Evolutionary conservation across 2,113 vertebrate species (phyloP), one percentile per base, ranked within the genome.

Genomic region (Syngnathus floridae): DNA sequence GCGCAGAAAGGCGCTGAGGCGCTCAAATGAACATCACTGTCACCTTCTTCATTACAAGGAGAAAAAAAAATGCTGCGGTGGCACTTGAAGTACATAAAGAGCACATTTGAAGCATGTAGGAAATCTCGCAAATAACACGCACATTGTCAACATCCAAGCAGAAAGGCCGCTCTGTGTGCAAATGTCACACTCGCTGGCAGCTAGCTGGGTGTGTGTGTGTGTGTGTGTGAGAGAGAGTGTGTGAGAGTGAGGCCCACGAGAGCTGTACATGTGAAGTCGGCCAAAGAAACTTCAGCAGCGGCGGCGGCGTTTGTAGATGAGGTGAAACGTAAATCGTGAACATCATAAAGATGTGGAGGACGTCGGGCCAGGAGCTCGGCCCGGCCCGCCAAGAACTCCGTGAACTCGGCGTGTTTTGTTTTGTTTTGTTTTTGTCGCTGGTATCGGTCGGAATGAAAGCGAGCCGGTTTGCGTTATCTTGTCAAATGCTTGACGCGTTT

Each of bases 131-230:
- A 16, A 57, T 7, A 54, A 70, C 45, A 40, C 52, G 68, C 46
- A 48, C 46, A 51, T 43, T 48, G 21, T 36, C 43, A 5, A 61
- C 51, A 64, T 85, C 46, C 46, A 3, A 19, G 46, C 19, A 51
- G 71, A 88, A 86, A 87, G 73, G 78, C 1, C 64, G 71, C 74
- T 80, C 81, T 87, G 86, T 89, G 2, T 5, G 56, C 46, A 80
- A 84, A 88, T 86, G 79, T 84, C 87, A 71, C 48, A 5, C 76
- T 77, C 73, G 84, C 74, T 73, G 74, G 19, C 56, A 19, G 35
- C 56, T n/a, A 19, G 35, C 56, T n/a, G 5, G 9, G 12, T 16
- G 60, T 66, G 45, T 38, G 65, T 78, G 63, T 80, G 65, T 77
- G 67, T 67, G 69, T 73, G 62, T 67, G 49, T 37, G 64, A 26